Evolutionary conservation across 1,140 invertebrate species (phyloP).

Genomic region (Megalonaias nervosa): DNA sequence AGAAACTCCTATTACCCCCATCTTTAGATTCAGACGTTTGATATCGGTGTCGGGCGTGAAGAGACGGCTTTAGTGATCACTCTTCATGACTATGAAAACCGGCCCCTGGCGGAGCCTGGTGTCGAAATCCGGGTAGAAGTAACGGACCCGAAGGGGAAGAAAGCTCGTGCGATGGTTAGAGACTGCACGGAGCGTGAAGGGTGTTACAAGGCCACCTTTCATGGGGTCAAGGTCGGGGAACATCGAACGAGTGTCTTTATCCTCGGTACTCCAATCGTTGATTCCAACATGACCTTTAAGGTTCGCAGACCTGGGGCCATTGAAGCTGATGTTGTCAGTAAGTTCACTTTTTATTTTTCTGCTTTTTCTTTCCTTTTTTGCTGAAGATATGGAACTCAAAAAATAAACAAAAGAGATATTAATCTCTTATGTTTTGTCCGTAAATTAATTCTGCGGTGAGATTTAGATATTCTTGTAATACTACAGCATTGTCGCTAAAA

Average conservation of each 20-base stretch:
- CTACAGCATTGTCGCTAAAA: too few species aligned
- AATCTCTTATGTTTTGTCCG: too few species aligned
- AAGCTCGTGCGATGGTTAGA: constrained; percentile 27
- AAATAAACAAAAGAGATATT: too few species aligned
- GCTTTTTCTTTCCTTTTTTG: too few species aligned
- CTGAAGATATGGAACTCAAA: too few species aligned
- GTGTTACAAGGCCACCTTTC: constrained; percentile 25
- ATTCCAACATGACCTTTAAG: constrained; percentile 28
- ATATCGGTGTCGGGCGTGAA: constrained; percentile 32
- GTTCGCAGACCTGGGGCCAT: constrained; percentile 27
- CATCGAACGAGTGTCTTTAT: constrained; percentile 32
- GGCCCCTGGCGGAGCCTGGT: constrained; percentile 34
- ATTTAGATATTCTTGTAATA: too few species aligned
- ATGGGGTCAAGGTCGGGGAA: constrained; percentile 30
- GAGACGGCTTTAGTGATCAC: constrained; percentile 37
- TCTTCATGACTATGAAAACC: constrained; percentile 34
- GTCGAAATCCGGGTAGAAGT: constrained; percentile 34
- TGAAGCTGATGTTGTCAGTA: constrained; percentile 29
- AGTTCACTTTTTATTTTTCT: not conserved
- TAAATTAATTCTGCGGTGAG: too few species aligned
- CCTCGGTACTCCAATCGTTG: constrained; percentile 27
- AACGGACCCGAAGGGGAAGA: constrained; percentile 25
- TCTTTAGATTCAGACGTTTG: constrained; percentile 31
- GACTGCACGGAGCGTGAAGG: constrained; percentile 30
- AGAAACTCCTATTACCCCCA: not conserved